Evolutionary conservation across 2,113 vertebrate genomes (phyloP).

Genomic region (Pelmatolapia mariae): DNA sequence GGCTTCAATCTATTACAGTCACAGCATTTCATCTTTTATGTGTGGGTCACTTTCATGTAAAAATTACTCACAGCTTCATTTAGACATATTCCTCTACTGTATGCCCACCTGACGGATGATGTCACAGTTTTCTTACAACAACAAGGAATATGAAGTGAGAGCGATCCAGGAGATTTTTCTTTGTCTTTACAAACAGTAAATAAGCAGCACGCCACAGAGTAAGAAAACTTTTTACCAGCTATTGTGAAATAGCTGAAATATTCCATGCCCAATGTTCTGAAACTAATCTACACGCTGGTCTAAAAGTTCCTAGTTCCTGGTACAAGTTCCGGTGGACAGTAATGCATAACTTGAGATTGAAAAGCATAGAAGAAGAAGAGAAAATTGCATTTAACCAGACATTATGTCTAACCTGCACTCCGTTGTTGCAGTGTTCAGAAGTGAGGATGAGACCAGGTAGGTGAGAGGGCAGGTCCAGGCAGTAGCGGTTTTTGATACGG

Average conservation of each 20-base stretch:
- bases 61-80: neutral
- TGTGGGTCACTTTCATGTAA: accelerated
- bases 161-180: accelerated
- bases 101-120: no score
- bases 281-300: neutral
- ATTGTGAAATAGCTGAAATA: neutral
- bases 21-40: neutral
- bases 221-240: neutral
- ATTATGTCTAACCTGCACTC: constrained; percentile 77
- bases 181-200: neutral
- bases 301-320: neutral
- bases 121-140: neutral
- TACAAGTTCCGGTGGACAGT: neutral
- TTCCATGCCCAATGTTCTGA: accelerated
- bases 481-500: no score
- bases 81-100: accelerated
- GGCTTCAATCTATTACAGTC: accelerated
- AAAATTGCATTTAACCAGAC: accelerated
- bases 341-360: neutral
- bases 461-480: constrained; percentile 89
- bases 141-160: accelerated
- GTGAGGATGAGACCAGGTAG: constrained; percentile 92
- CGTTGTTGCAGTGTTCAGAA: constrained; percentile 95
- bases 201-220: accelerated
- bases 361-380: accelerated